Evolutionary conservation across 1,140 invertebrate species (phyloP).

Genomic region (Aphidius gifuensis): DNA sequence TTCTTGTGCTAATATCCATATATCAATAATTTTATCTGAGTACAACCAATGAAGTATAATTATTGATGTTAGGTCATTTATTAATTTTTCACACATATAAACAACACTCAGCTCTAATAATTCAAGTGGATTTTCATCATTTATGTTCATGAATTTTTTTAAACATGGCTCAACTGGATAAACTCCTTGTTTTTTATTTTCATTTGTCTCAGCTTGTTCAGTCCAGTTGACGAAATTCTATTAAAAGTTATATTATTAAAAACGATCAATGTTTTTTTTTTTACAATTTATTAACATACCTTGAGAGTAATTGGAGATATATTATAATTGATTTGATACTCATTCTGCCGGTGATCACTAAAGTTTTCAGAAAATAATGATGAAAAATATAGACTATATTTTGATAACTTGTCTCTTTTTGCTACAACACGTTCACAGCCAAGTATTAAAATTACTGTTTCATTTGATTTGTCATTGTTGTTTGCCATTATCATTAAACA

Average conservation of each 20-base stretch:
- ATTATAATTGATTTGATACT: conserved; percentile 35
- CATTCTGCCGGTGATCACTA: conserved; percentile 23
- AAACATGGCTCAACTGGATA: conserved; percentile 24
- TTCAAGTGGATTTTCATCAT: conserved; percentile 25
- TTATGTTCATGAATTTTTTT: conserved; percentile 24
- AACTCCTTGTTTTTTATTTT: conserved; percentile 7
- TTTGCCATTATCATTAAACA: no score
- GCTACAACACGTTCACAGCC: conserved; percentile 15
- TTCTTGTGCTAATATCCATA: conserved; percentile 36
- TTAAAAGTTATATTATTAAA: background rate
- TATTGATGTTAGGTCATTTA: conserved; percentile 23
- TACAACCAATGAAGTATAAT: conserved; percentile 27
- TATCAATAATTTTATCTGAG: conserved; percentile 27
- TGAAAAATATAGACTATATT: conserved; percentile 33
- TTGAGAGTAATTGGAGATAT: conserved; percentile 27
- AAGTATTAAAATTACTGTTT: conserved; percentile 25
- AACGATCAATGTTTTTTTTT: conserved; percentile 12
- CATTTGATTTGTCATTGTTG: background rate
- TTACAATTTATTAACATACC: conserved; percentile 26
- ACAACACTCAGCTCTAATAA: conserved; percentile 34
- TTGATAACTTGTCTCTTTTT: conserved; percentile 26
- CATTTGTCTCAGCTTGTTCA: background rate
- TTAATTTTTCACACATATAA: conserved; percentile 33
- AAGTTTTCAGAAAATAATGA: conserved; percentile 33
- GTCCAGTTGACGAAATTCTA: conserved; percentile 38